A percentile compares a stretch with the other conserved stretches of the same genome.
Conservation (phyloP, 2,888 invertebrate genomes). For the Seira ritae region DNA sequence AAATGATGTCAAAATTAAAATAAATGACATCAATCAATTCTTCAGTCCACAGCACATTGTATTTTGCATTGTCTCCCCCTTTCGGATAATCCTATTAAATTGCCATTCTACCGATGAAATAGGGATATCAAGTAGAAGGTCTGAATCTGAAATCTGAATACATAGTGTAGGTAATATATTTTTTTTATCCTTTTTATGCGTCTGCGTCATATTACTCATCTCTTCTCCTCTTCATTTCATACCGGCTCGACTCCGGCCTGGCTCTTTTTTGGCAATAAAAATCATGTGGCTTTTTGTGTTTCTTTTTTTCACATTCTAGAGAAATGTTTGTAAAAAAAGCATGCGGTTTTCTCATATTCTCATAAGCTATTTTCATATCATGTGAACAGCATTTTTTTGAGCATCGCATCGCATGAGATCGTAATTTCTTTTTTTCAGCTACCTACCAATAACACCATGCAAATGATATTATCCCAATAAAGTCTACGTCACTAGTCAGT, state of each 20-base stretch:
- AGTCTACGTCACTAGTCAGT: neutral
- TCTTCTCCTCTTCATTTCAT: too few species aligned
- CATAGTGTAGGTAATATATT: too few species aligned
- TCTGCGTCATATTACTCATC: neutral
- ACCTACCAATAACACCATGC: neutral
- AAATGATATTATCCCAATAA: conserved; percentile 1
- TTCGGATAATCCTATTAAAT: neutral
- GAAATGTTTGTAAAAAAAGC: conserved; percentile 5
- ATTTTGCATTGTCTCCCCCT: neutral
- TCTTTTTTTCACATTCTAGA: conserved; percentile 11
- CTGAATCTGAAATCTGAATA: too few species aligned
- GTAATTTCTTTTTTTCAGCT: neutral
- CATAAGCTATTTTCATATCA: conserved; percentile 1
- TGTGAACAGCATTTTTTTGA: neutral
- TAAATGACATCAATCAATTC: too few species aligned
- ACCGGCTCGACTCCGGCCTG: too few species aligned
- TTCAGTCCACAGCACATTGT: too few species aligned
- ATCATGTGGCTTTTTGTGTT: neutral
- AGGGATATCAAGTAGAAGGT: neutral
- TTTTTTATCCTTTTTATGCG: neutral
- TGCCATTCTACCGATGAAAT: neutral
- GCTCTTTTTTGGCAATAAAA: too few species aligned
- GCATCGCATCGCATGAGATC: neutral
- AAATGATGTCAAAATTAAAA: too few species aligned
- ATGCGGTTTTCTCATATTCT: conserved; percentile 23